Evolutionary conservation across 1,140 invertebrate genomes (phyloP), one percentile per base, ranked within the genome.

Genomic region (Diachasma alloeum): DNA sequence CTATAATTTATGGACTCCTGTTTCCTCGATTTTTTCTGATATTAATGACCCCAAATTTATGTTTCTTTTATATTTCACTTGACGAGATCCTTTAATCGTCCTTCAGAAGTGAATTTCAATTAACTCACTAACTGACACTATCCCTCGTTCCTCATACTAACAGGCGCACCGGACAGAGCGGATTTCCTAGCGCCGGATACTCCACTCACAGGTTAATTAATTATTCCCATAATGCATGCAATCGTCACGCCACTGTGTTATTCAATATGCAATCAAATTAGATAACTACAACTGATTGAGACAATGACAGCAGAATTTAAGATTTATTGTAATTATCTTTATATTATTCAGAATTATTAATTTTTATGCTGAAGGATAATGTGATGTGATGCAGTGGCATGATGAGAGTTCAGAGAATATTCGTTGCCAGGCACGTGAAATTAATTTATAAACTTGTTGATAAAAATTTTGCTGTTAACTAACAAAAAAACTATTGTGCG

Each of bases 131-230:
- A 72, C 44, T 37, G 8, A 67, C 15, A 63, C 76, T 46, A 36
- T 13, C 36, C 46, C 72, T 46, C 44, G 77, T 78, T 75, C 63
- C 83, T 79, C 70, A 72, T 82, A 81, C 81, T 84, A 81, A 78
- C 83, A 89, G 88, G 85, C 87, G 88, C 76, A 87, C 87, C 39
- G 87, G 84, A 83, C 88, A 89, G 75, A 82, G 82, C 26, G 88
- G 88, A 85, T 88, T 86, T 74, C 82, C 84, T 31, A 86, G 85
- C 68, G 82, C 86, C 76, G 84, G 83, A 77, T 89, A 86, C 80
- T 83, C 87, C 72, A 84, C 85, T 78, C 84, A 89, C 86, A 90
- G 88, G 88, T 90, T 90, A 88, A 87, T 86, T 86, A 85, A 86
- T 83, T 83, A 85, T 83, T 85, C 80, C 83, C 84, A 81, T 84